Evolutionary conservation across 1,140 invertebrate genomes (phyloP).

Genomic region (Theocolax elegans): DNA sequence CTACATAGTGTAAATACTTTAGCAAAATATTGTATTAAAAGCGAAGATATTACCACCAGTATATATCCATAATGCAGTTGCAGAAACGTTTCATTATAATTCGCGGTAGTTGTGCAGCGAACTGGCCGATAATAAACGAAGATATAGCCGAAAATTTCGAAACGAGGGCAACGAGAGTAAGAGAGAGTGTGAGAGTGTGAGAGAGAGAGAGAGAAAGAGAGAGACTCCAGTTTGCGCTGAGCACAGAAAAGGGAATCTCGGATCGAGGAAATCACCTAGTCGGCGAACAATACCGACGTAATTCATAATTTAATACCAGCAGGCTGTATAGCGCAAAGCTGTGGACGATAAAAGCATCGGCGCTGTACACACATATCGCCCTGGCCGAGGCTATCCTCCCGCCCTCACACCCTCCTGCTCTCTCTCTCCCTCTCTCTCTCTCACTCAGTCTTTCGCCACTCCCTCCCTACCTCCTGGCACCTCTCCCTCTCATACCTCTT

Average conservation of each 20-base stretch:
- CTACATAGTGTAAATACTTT: too few relatives aligned
- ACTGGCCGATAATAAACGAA: slow-evolving; percentile 9
- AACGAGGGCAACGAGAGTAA: neutral
- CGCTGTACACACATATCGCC: slow-evolving; percentile 27
- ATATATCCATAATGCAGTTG: too few relatives aligned
- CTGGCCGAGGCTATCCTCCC: neutral
- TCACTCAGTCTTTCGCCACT: too few relatives aligned
- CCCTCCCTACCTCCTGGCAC: too few relatives aligned
- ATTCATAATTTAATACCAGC: slow-evolving; percentile 59
- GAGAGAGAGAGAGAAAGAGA: neutral
- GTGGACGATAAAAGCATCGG: slow-evolving; percentile 64
- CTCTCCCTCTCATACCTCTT: slow-evolving; percentile 33
- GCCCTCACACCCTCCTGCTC: neutral
- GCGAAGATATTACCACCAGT: too few relatives aligned
- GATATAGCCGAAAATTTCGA: slow-evolving; percentile 21
- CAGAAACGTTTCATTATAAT: too few relatives aligned
- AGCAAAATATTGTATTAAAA: too few relatives aligned
- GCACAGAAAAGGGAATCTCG: neutral
- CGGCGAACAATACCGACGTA: slow-evolving; percentile 50
- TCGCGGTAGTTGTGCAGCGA: too few relatives aligned
- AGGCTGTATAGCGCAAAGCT: slow-evolving; percentile 50
- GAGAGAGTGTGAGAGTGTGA: neutral
- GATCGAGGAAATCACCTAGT: slow-evolving; percentile 28
- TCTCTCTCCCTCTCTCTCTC: too few relatives aligned
- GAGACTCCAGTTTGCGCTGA: neutral